Conservation (phyloP, 2,797 vertebrate genomes). For the Orientallactaga sibirica region DNA sequence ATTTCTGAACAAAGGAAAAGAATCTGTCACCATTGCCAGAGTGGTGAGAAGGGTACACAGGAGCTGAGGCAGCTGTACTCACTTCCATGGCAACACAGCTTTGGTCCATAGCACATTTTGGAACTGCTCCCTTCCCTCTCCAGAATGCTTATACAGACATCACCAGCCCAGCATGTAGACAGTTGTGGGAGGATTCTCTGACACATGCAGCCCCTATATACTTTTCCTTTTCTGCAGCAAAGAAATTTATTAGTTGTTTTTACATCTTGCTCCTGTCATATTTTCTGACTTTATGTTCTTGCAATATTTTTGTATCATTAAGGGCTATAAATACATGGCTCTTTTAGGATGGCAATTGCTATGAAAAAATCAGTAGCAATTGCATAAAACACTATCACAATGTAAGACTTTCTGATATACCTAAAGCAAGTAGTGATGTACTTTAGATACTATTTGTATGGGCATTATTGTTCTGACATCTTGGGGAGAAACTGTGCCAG, state of each 20-base stretch:
- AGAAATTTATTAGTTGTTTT: conserved; percentile 1
- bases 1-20: conserved; percentile 58
- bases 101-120: background rate
- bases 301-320: conserved; percentile 23
- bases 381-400: background rate
- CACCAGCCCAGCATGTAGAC: background rate
- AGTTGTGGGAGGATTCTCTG: background rate
- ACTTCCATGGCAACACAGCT: conserved; percentile 68
- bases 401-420: conserved; percentile 12
- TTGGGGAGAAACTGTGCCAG: background rate
- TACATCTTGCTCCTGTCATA: background rate
- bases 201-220: background rate
- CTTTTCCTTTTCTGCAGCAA: background rate
- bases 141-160: background rate
- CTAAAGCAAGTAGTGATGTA: conserved; percentile 20
- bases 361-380: background rate
- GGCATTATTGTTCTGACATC: conserved; percentile 27
- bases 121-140: background rate
- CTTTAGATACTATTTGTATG: conserved; percentile 15
- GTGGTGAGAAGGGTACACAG: background rate
- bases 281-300: conserved; percentile 49
- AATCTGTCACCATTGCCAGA: background rate
- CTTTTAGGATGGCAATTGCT: conserved; percentile 12
- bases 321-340: background rate
- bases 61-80: conserved; percentile 23